Evolutionary conservation across 2,888 invertebrate genomes (phyloP), one percentile per base, ranked within the genome.

Genomic region (Laothoe populi): DNA sequence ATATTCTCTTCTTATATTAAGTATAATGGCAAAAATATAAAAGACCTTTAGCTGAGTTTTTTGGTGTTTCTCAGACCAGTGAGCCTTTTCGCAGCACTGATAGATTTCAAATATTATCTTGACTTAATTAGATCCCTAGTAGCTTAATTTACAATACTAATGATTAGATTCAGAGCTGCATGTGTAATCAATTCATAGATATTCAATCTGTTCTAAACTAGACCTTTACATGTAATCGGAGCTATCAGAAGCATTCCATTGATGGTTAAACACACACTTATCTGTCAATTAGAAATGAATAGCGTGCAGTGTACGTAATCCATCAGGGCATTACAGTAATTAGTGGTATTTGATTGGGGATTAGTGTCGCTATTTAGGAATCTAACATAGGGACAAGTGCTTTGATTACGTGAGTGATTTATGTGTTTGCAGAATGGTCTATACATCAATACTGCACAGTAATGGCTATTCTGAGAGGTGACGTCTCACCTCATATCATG

Each of bases 221-320:
- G 19, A 4, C 19, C 23, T 24, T 38, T 21, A 49, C 42, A 26
- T 49, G 42, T 61, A 53, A 42, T 8, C 16, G 42, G 26, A 21
- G 42, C 38, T 61, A 48, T 61, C 42, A 49, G 4, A 42, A 11
- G 26, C 7, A 38, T 31, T 44, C 26, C 42, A 53, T 42, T 42
- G 60, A 19, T 19, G 49, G 59, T 44, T 57, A 57, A 61, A 44
- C 46, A 61, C 61, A 42, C 26, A 61, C 57, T 61, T 57, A 61
- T 46, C 66, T 58, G 66, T 68, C 64, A 68, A 66, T 68, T 64
- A 68, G 48, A 53, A 45, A 63, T 62, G 60, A 66, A 63, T 63
- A 66, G 45, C 58, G 58, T 45, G 57, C 24, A 57, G 57, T 61
- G 57, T 57, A 46, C 61, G 57, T 57, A 61, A 61, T 61, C 35